Percentiles rank a stretch among this genome's conserved stretches.
These are phyloP conservation scores for Cerceris rybyensis DNA, from an alignment of 2,888 invertebrate species.

Conservation along the genomic window DNA sequence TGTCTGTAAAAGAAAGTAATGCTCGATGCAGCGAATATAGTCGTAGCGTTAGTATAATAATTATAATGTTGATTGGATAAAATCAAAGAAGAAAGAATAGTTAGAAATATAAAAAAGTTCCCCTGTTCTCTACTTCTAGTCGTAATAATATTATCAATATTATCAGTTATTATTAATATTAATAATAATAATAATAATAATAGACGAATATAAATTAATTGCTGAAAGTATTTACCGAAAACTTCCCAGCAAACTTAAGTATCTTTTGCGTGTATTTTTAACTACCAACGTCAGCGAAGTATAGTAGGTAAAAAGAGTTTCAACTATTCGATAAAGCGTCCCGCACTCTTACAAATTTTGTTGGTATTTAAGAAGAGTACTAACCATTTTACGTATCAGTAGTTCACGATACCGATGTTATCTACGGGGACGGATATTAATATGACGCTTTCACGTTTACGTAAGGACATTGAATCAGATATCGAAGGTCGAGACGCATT, in stretches of 20 bases:
- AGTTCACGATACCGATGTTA: conserved; percentile 70
- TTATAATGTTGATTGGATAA: conserved; percentile 42
- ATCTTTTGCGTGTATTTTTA: conserved; percentile 54
- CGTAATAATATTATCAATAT: conserved; percentile 18
- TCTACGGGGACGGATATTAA: conserved; percentile 81
- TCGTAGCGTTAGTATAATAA: conserved; percentile 38
- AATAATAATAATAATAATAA: conserved; percentile 42
- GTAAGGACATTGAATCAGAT: conserved; percentile 55
- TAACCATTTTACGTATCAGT: conserved; percentile 66
- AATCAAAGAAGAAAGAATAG: conserved; percentile 55
- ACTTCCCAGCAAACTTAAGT: conserved; percentile 54
- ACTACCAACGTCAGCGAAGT: conserved; percentile 54
- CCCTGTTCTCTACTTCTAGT: conserved; percentile 60
- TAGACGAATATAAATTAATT: conserved; percentile 67
- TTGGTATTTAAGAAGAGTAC: conserved; percentile 74
- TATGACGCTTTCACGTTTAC: conserved; percentile 74
- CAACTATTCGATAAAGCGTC: conserved; percentile 78
- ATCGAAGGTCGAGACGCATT: conserved; percentile 26
- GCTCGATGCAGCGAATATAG: conserved; percentile 22
- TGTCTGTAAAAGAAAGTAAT: conserved; percentile 47
- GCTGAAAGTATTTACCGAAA: conserved; percentile 52
- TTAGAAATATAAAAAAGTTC: conserved; percentile 66
- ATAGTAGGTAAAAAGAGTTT: conserved; percentile 74
- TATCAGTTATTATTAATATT: conserved; percentile 21
- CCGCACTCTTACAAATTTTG: conserved; percentile 77